These are phyloP conservation scores for Brienomyrus brachyistius DNA, from an alignment of 2,113 vertebrate genomes.

Conservation along the genomic window DNA sequence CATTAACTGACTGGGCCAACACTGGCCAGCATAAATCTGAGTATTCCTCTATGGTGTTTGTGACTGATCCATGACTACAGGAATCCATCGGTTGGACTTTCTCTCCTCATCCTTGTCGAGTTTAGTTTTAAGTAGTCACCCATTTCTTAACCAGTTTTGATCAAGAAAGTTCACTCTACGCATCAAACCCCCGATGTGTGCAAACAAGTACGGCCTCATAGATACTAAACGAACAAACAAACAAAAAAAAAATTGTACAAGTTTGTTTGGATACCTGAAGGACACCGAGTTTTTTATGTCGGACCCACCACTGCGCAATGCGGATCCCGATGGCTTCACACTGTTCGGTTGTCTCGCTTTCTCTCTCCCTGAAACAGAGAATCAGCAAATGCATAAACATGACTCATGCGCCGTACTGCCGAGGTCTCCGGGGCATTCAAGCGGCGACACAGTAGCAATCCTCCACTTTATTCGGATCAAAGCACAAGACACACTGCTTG, in stretches of 20 bases:
- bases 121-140: not conserved
- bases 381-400: conserved; percentile 16
- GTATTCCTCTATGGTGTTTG: not conserved
- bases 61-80: not conserved
- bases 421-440: conserved; percentile 3
- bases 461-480: conserved; percentile 5
- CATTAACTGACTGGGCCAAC: not conserved
- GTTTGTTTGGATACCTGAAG: not conserved
- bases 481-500: not conserved
- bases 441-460: conserved; percentile 3
- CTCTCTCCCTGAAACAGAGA: not conserved
- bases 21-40: not conserved
- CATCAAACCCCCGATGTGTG: not conserved
- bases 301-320: not conserved
- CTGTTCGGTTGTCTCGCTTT: not conserved
- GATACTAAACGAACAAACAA: not conserved
- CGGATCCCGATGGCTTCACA: not conserved
- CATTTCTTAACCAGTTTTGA: not conserved
- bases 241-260: not conserved
- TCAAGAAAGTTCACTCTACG: not conserved
- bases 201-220: not conserved
- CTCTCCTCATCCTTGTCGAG: not conserved
- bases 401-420: not conserved
- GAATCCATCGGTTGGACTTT: not conserved
- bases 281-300: not conserved